Conservation (phyloP, 2,888 invertebrate species). For the Zygothrica quintamaculata region DNA sequence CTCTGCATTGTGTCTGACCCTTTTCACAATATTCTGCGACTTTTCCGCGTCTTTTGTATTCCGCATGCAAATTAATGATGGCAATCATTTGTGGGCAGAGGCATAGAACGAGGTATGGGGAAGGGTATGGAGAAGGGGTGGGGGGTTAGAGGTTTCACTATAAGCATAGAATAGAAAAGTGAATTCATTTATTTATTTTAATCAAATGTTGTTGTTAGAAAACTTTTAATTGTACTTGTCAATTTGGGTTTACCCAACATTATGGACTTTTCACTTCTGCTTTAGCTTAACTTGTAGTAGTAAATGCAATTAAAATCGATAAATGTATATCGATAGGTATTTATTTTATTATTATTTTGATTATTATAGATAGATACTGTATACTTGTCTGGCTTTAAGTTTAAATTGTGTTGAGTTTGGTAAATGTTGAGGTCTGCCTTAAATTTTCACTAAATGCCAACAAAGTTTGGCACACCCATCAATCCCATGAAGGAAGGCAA, state of each 20-base stretch:
- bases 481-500: constrained; percentile 61
- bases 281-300: too few species aligned
- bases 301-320: background rate
- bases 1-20: constrained; percentile 20
- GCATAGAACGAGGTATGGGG: constrained; percentile 3
- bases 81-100: constrained; percentile 51
- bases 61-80: constrained; percentile 72
- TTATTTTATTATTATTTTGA: too few species aligned
- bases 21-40: constrained; percentile 40
- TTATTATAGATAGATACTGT: background rate
- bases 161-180: background rate
- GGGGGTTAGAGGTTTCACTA: background rate
- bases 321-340: too few species aligned
- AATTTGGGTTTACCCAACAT: too few species aligned
- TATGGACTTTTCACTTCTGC: too few species aligned
- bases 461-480: constrained; percentile 73
- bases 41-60: constrained; percentile 49
- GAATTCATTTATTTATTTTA: constrained; percentile 51
- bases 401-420: constrained; percentile 18
- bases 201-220: constrained; percentile 50
- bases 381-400: background rate
- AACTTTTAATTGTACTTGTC: constrained; percentile 59
- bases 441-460: constrained; percentile 55
- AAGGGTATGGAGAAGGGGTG: background rate
- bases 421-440: constrained; percentile 29